Evolutionary conservation across 1,140 invertebrate species (phyloP), one percentile per base, ranked within the genome.

Genomic region (Ips typographus): DNA sequence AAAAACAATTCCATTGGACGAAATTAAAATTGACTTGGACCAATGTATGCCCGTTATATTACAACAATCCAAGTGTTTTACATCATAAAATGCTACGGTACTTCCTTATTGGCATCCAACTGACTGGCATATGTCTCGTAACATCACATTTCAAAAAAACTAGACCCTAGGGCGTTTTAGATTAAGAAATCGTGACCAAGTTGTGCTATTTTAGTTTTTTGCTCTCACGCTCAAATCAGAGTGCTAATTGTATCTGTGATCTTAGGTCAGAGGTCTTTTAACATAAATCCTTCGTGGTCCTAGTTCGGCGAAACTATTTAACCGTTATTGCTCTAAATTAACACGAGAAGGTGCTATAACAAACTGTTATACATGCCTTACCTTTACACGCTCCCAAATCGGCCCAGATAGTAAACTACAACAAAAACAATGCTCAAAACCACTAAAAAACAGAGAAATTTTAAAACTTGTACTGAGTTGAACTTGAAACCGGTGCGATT

Each of bases 401-500:
- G 22, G 22, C 22, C 22, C 22, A 22, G 22, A 22, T 22, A 22
- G 22, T 22, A 22, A 22, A 22, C 22, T 22, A 22, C 22, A 0
- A 22, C 22, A 22, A 22, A 22, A 22, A 22, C 22, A 22, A 22
- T 22, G 22, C 22, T 22, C 22, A 22, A 22, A 22, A 22, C 22
- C 22, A 22, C 22, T 22, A 22, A 22, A 22, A 22, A 22, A 22
- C 22, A 22, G 22, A 22, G 22, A 22, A 22, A 22, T 22, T 22
- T 22, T 22, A 22, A 22, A 22, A 22, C 22, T 22, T 22, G 22
- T 22, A 49, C 1, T 49, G 6, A 49, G 73, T 67, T 74, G 71
- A 69, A 68, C 58, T 41, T 60, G 37, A 69, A 56, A 56, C n/a
- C 65, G 52, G 63, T 66, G 68, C 71, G 60, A 55, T 52, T 53